These are phyloP conservation scores for Mugil cephalus DNA, from an alignment of 2,113 vertebrate genomes.

Conservation along the genomic window DNA sequence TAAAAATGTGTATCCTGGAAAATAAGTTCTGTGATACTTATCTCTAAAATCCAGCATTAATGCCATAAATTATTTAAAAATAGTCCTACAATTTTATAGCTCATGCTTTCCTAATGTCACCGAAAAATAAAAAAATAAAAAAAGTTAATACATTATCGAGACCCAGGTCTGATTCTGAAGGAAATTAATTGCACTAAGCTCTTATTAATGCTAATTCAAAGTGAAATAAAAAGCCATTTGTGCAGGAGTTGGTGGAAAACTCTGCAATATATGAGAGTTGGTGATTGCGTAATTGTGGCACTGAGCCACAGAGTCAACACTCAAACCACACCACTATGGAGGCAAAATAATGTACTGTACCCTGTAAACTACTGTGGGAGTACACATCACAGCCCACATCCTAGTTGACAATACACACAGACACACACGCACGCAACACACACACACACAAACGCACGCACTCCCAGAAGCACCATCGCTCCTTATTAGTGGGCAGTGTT, in stretches of 20 bases:
- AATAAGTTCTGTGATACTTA: slow-evolving; percentile 7
- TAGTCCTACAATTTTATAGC: not conserved
- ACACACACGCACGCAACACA: too few relatives aligned
- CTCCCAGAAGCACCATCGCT: slow-evolving; percentile 36
- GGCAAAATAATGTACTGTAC: slow-evolving; percentile 55
- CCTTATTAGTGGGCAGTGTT: slow-evolving; percentile 58
- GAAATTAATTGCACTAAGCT: not conserved
- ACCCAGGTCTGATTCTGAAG: not conserved
- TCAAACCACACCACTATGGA: slow-evolving; percentile 43
- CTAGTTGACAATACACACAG: slow-evolving; percentile 10
- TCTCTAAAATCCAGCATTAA: too few relatives aligned
- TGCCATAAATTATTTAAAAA: not conserved
- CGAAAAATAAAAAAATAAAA: too few relatives aligned
- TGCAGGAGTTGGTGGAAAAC: not conserved
- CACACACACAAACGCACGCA: slow-evolving; percentile 27
- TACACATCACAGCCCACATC: slow-evolving; percentile 36
- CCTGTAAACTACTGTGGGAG: slow-evolving; percentile 60
- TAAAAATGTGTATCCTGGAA: not conserved
- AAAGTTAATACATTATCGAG: not conserved
- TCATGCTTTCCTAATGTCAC: not conserved
- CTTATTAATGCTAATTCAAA: not conserved
- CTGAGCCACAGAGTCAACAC: slow-evolving; percentile 49
- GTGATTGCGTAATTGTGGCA: slow-evolving; percentile 65
- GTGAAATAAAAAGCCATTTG: not conserved
- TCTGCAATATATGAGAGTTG: slow-evolving; percentile 15